A percentile compares a stretch with the other conserved stretches of the same genome.
phyloP scores from a whole-genome alignment of 2,888 invertebrate species.

The Pollenia labialis region DNA sequence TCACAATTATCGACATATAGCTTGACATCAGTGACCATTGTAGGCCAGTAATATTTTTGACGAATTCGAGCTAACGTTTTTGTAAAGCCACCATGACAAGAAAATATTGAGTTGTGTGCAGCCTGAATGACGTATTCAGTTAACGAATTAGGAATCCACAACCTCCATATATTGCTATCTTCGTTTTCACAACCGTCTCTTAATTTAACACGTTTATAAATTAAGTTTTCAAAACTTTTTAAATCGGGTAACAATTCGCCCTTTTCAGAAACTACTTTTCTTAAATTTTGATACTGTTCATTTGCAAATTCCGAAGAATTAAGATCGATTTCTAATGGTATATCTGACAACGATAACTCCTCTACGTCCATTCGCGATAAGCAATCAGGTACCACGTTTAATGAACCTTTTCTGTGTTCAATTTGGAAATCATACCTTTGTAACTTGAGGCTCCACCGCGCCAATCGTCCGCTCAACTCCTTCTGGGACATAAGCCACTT shows the following conservation, averaged over 20 bases:
- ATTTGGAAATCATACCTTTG: constrained; percentile 27
- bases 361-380: constrained; percentile 28
- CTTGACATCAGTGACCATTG: too few species aligned
- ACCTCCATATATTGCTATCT: constrained; percentile 19
- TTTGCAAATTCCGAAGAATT: constrained; percentile 3
- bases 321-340: not conserved
- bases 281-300: not conserved
- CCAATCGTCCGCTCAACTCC: constrained; percentile 71
- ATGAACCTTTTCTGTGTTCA: constrained; percentile 8
- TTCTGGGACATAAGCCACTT: constrained; percentile 76
- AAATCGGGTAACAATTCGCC: constrained; percentile 17
- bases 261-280: not conserved
- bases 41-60: too few species aligned
- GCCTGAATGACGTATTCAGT: not conserved
- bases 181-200: constrained; percentile 16
- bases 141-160: constrained; percentile 35
- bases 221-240: constrained; percentile 1
- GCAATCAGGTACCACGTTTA: constrained; percentile 23
- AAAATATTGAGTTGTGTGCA: not conserved
- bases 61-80: not conserved
- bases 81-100: constrained; percentile 28
- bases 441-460: not conserved
- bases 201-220: constrained; percentile 26
- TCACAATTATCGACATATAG: too few species aligned
- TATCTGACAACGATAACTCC: not conserved